Percentiles rank a stretch among this genome's conserved stretches.
Conservation (phyloP, 1,140 invertebrate species). For the Goniozus legneri region DNA sequence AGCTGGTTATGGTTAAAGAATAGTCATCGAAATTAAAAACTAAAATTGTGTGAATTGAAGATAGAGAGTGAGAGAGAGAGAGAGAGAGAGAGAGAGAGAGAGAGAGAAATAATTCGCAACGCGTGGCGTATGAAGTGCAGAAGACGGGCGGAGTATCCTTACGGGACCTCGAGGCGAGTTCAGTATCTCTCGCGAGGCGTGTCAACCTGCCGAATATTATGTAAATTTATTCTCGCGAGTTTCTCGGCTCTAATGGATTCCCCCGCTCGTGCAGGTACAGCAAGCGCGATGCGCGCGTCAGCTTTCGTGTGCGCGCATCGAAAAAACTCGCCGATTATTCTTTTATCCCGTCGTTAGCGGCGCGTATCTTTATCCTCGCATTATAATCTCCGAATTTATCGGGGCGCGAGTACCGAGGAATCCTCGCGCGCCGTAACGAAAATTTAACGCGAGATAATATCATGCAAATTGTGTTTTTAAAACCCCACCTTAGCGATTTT, state of each 20-base stretch:
- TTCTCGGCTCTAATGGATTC: conserved; percentile 36
- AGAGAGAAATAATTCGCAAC: too few relatives aligned
- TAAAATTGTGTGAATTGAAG: too few relatives aligned
- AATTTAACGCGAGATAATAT: too few relatives aligned
- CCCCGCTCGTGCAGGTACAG: conserved; percentile 2
- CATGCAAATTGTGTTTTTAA: conserved; percentile 12
- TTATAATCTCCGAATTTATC: conserved; percentile 9
- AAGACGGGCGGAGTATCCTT: too few relatives aligned
- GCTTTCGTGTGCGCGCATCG: background rate
- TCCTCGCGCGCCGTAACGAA: too few relatives aligned
- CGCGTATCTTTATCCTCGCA: too few relatives aligned
- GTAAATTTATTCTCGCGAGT: conserved; percentile 42
- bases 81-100: conserved; percentile 11
- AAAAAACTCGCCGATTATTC: background rate
- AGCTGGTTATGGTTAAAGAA: too few relatives aligned
- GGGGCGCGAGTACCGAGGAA: too few relatives aligned
- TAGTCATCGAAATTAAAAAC: too few relatives aligned
- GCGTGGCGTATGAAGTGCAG: too few relatives aligned
- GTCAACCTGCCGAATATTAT: conserved; percentile 48
- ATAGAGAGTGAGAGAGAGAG: conserved; percentile 10
- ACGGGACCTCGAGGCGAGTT: too few relatives aligned
- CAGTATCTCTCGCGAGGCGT: conserved; percentile 35
- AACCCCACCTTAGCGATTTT: conserved; percentile 7
- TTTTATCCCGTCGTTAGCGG: background rate
- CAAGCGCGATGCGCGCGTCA: background rate